A percentile compares a stretch with the other conserved stretches of the same genome.
These are phyloP conservation scores for Stigmatopora argus DNA, from an alignment of 2,113 vertebrate species.

Conservation along the genomic window DNA sequence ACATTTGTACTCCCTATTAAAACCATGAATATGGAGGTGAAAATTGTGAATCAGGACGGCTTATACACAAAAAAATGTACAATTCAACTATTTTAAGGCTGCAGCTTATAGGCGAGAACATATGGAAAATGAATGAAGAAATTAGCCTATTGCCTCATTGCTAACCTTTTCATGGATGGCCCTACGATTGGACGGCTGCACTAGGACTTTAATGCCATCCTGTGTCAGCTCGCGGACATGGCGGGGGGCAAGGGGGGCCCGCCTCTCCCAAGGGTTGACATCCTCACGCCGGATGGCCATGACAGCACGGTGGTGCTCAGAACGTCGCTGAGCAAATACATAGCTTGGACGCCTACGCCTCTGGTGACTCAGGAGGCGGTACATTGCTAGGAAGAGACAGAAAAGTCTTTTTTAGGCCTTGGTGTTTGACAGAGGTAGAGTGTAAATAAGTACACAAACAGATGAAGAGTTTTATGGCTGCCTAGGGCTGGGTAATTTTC, in stretches of 20 bases:
- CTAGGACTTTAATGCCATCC: constrained; percentile 88
- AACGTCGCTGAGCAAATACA: constrained; percentile 36
- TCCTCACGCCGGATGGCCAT: constrained; percentile 91
- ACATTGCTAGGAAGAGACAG: constrained; percentile 69
- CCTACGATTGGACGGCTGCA: constrained; percentile 90
- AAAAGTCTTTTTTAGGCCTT: neutral
- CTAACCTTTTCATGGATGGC: constrained; percentile 90
- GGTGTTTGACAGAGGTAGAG: no score
- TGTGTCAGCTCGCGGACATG: constrained; percentile 85
- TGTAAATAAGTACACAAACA: no score
- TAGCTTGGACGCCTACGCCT: constrained; percentile 30
- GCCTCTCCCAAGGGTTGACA: constrained; percentile 89
- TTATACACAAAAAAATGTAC: no score
- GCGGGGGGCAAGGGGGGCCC: constrained; percentile 87
- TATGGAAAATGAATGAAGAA: no score
- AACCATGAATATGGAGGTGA: no score
- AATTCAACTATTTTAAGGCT: no score
- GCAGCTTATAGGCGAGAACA: no score
- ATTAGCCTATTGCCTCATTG: neutral
- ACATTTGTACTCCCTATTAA: no score
- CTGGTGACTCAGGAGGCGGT: constrained; percentile 64
- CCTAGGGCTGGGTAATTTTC: no score
- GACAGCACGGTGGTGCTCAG: constrained; percentile 71
- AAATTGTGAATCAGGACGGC: no score
- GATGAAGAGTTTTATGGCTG: no score